Evolutionary conservation across 2,888 invertebrate genomes (phyloP), one percentile per base, ranked within the genome.

Genomic region (Kryphioiulus occultus): DNA sequence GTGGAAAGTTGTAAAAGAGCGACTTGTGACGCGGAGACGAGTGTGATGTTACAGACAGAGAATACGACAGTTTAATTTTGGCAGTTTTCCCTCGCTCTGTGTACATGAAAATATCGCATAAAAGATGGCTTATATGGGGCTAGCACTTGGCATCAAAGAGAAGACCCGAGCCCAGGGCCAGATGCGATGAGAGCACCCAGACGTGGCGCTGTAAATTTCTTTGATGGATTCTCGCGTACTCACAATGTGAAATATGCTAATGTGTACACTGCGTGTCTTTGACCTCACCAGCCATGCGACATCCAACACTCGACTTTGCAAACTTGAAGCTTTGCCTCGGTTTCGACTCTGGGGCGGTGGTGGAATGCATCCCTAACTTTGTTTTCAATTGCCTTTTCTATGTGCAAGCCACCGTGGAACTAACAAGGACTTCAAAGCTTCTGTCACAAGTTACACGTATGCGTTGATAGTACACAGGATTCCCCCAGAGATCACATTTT

Each of bases 61-160:
- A 42, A 84, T 42, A 84, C 84, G 84, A 84, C 84, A 84, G 84
- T 84, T 84, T 84, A 84, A 84, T 84, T 84, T 84, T 84, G 84
- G 84, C 84, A 84, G 39, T 84, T 42, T 84, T 84, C 84, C 84
- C 84, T 84, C 84, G 19, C 84, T 84, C 84, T 68, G 68, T 35
- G 84, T 35, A 42, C 84, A 17, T n/a, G 35, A 84, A 35, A 84
- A 19, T 35, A 35, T 35, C 84, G 84, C 84, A 84, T 84, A 84
- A 84, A 84, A 84, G 42, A 42, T 42, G 35, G 84, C 84, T 42
- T 84, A 42, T 84, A 42, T 84, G 42, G 42, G 84, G 35, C 84
- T 19, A 42, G 39, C 84, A 84, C 42, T 84, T n/a, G 42, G 84
- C 84, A 84, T 84, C 84, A 84, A 84, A 84, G 84, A 84, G 84